phyloP scores from a whole-genome alignment of 2,113 vertebrate genomes.

The Beaufortia kweichowensis region DNA sequence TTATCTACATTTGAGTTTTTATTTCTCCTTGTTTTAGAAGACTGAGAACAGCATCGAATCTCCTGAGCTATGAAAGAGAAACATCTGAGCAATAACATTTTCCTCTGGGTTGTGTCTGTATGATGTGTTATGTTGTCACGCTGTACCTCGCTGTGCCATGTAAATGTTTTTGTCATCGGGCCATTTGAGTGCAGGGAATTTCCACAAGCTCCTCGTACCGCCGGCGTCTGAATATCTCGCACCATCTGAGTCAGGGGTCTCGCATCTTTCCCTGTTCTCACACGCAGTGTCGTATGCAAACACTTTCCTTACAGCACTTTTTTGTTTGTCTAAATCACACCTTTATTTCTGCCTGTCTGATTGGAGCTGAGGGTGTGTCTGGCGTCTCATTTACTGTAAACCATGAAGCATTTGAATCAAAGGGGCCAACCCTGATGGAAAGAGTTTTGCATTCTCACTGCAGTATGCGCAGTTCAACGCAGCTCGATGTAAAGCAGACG shows the following conservation, averaged over 20 bases:
- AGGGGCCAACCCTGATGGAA: constrained; percentile 16
- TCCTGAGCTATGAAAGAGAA: too few relatives aligned
- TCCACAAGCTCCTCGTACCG: constrained; percentile 15
- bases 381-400: background rate
- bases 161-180: constrained; percentile 17
- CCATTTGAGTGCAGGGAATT: constrained; percentile 34
- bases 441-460: constrained; percentile 20
- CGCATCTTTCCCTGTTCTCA: background rate
- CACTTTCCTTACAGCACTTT: background rate
- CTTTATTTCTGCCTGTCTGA: background rate
- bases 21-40: too few relatives aligned
- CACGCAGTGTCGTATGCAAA: background rate
- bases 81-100: too few relatives aligned
- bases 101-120: too few relatives aligned
- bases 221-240: constrained; percentile 32
- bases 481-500: background rate
- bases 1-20: too few relatives aligned
- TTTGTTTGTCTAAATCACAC: background rate
- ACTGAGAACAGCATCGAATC: too few relatives aligned
- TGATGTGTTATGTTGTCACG: too few relatives aligned
- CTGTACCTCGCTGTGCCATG: background rate
- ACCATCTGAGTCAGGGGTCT: constrained; percentile 52
- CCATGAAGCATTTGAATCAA: constrained; percentile 7
- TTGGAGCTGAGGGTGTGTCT: background rate
- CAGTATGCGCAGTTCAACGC: background rate